Evolutionary conservation across 2,797 vertebrate species (phyloP).

Genomic region (Tiaroga cobitis): DNA sequence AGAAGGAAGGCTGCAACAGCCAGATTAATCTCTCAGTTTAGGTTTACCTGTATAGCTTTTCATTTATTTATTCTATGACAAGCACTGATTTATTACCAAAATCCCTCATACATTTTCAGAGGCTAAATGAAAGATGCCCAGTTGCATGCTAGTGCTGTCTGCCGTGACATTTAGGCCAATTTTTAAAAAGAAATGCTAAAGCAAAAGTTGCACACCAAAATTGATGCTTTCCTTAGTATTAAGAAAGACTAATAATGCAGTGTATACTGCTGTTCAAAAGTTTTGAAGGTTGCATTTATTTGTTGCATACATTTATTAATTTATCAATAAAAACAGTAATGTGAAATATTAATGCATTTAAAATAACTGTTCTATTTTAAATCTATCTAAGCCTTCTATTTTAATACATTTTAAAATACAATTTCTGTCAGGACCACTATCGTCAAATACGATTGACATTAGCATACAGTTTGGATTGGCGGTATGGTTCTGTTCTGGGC

Average conservation of each 20-base stretch:
- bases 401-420: background rate
- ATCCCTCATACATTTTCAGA: conserved; percentile 13
- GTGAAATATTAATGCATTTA: background rate
- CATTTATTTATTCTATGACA: conserved; percentile 2
- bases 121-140: conserved; percentile 2
- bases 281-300: background rate
- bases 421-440: background rate
- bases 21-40: conserved; percentile 36
- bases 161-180: background rate
- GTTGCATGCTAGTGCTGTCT: background rate
- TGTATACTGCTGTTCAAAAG: background rate
- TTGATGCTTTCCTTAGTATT: background rate
- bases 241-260: background rate
- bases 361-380: background rate
- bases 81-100: conserved; percentile 28
- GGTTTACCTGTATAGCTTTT: conserved; percentile 26
- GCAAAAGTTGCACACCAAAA: background rate
- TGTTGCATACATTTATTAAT: too few relatives aligned
- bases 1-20: conserved; percentile 22
- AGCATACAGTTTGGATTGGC: too few relatives aligned
- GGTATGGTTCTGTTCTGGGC: too few relatives aligned
- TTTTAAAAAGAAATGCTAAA: background rate
- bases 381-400: background rate
- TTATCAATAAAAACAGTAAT: background rate
- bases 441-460: too few relatives aligned